Percentiles rank a stretch among this genome's conserved stretches.
Evolutionary conservation across 2,888 invertebrate species (phyloP).

Genomic region (Mesorhabditis spiculigera): DNA sequence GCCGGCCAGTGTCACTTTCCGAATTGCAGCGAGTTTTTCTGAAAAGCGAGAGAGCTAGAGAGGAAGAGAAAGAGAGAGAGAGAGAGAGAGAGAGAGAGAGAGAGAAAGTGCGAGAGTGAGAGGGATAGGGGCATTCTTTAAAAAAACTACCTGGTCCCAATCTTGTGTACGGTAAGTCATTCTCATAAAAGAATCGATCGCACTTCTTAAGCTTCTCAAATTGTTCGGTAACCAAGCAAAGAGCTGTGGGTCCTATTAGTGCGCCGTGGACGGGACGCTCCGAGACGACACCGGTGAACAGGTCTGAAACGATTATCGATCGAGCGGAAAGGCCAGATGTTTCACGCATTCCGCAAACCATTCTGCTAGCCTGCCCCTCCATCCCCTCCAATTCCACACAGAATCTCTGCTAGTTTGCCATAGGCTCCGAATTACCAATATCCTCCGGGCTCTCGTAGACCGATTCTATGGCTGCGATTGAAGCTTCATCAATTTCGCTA

Average conservation of each 20-base stretch:
- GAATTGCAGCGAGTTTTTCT: slow-evolving; percentile 75
- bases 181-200: slow-evolving; percentile 74
- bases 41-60: neutral
- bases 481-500: slow-evolving; percentile 41
- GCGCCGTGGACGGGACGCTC: slow-evolving; percentile 59
- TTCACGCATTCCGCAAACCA: too few relatives aligned
- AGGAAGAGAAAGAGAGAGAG: neutral
- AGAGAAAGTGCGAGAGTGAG: neutral
- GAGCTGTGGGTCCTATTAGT: slow-evolving; percentile 84
- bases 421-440: too few relatives aligned
- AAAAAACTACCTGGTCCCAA: slow-evolving; percentile 35
- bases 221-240: slow-evolving; percentile 88
- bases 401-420: too few relatives aligned
- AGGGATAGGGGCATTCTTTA: neutral
- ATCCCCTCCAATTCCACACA: too few relatives aligned
- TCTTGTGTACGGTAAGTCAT: slow-evolving; percentile 30
- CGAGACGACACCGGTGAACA: slow-evolving; percentile 32
- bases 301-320: slow-evolving; percentile 11
- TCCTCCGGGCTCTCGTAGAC: slow-evolving; percentile 46
- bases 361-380: too few relatives aligned
- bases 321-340: too few relatives aligned
- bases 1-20: slow-evolving; percentile 80
- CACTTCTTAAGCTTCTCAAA: slow-evolving; percentile 68
- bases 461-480: slow-evolving; percentile 37
- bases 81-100: too few relatives aligned